Evolutionary conservation across 2,797 vertebrate genomes (phyloP).

Genomic region (Geotrypetes seraphini): DNA sequence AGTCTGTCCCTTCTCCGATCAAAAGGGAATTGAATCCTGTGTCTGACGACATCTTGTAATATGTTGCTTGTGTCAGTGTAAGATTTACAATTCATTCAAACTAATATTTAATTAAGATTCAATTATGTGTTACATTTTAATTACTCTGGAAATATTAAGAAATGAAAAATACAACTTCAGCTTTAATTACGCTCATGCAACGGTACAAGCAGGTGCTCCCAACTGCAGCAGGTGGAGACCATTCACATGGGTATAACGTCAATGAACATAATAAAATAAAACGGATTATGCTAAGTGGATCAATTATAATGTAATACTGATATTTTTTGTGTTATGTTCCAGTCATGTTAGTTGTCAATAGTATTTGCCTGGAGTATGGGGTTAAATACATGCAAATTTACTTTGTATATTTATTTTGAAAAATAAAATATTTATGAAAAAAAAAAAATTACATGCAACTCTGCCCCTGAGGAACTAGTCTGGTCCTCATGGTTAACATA

Average conservation of each 20-base stretch:
- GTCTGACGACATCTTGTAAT: slow-evolving; percentile 18
- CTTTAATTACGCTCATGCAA: slow-evolving; percentile 12
- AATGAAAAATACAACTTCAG: slow-evolving; percentile 24
- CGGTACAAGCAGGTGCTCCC: slow-evolving; percentile 24
- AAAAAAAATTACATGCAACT: too few relatives aligned
- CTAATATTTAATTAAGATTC: slow-evolving; percentile 53
- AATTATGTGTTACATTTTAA: slow-evolving; percentile 35
- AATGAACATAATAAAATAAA: too few relatives aligned
- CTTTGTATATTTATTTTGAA: too few relatives aligned
- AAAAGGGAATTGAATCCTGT: slow-evolving; percentile 31
- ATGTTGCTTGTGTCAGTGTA: slow-evolving; percentile 48
- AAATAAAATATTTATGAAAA: too few relatives aligned
- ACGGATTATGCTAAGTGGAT: too few relatives aligned
- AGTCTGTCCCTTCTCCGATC: slow-evolving; percentile 14
- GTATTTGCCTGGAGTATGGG: too few relatives aligned
- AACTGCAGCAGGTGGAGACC: slow-evolving; percentile 1
- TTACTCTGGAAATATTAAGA: slow-evolving; percentile 43
- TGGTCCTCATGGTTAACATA: too few relatives aligned
- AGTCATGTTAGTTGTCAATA: too few relatives aligned
- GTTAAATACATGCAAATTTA: too few relatives aligned
- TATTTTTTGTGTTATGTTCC: too few relatives aligned
- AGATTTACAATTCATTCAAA: slow-evolving; percentile 44
- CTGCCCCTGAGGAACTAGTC: too few relatives aligned
- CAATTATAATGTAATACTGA: too few relatives aligned
- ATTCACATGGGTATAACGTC: slow-evolving; percentile 5